Base-by-base conservation (phyloP, 2,113 vertebrate genomes). In the Serinus canaria region DNA sequence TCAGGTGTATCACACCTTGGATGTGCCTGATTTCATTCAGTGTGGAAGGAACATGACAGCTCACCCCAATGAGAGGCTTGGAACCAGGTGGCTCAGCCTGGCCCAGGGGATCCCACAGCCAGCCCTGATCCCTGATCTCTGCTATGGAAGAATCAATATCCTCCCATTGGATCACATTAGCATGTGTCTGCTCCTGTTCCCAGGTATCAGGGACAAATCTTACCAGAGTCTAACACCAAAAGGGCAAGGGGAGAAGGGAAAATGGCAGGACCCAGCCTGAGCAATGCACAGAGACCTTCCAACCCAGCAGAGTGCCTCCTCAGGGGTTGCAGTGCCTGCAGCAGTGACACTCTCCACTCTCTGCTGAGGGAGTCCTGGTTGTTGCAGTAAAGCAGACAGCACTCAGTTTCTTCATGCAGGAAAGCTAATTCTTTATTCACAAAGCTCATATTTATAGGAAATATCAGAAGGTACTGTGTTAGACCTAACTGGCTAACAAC, bases 321-420 rank as follows among this genome's bases (percentile, higher is more conserved):
- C 27, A 35, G n/a, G 41, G 30, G 31, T 49, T 17, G 52, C 1
- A 2, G 28, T 52, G 24, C 77, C 64, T 22, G 4, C 1, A 5
- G 75, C 73, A n/a, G 5, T 35, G 70, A 11, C 23, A 60, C 5
- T 10, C 30, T 80, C 12, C 25, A 1, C 35, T 35, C 19, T 60
- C 39, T 2, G 0, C 3, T 30, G 60, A 7, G 31, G 19, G 52
- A 35, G 1, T 4, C 20, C 46, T 41, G 24, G 16, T 27, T 37
- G 35, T 39, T 16, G 15, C 35, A 60, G 24, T 39, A 9, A 60
- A 60, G 58, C 35, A 60, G 58, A 37, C 16, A 18, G 24, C 7
- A 27, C 24, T 60, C 16, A 39, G 23, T 39, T 60, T 27, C 59
- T 62, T 19, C 35, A 28, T 62, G 35, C 11, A 60, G 35, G 24